Evolutionary conservation across 2,113 vertebrate species (phyloP), one percentile per base, ranked within the genome.

Genomic region (Chlorodrepanis virens): DNA sequence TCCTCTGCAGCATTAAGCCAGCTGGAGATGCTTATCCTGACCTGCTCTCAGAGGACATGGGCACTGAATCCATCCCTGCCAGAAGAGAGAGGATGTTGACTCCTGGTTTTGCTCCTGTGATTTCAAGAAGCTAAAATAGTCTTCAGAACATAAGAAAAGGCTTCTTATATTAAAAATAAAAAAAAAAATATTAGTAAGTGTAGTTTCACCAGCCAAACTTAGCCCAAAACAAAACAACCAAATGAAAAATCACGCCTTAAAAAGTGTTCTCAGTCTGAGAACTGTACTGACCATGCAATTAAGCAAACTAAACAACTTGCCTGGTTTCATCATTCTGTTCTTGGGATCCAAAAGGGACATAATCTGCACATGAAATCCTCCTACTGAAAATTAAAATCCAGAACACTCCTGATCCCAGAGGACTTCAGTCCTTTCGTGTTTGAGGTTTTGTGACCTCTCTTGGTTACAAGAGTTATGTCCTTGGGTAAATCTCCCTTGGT

Each of bases 1-100:
- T 96, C 87, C 89, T 94, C 93, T 69, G 67, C 76, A 94, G 79
- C 53, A 70, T 25, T 94, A 91, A 95, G 54, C 79, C 87, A 84
- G 87, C 71, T 94, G 47, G 49, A 91, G 89, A 90, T 8, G 4
- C 35, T 91, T 85, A 93, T 92, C 87, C 76, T 96, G 85, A 95
- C 83, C 69, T 61, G 61, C 76, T 95, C 60, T 95, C 78, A 76
- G 54, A 91, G 68, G 75, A 96, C 79, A 74, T 0, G 29, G 68
- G 47, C 76, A 64, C 59, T 65, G 61, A 63, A 71, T 92, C 53
- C 59, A 56, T 71, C 45, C 15, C 74, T 69, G 53, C 7, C 29
- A n/a, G 24, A 89, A 74, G 24, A 78, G 49, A 83, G 70, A 84
- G 31, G 25, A 72, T 71, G 52, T 35, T 84, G 79, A 90, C 22